Evolutionary conservation across 2,888 invertebrate genomes (phyloP).

Genomic region (Heliconius aoede): DNA sequence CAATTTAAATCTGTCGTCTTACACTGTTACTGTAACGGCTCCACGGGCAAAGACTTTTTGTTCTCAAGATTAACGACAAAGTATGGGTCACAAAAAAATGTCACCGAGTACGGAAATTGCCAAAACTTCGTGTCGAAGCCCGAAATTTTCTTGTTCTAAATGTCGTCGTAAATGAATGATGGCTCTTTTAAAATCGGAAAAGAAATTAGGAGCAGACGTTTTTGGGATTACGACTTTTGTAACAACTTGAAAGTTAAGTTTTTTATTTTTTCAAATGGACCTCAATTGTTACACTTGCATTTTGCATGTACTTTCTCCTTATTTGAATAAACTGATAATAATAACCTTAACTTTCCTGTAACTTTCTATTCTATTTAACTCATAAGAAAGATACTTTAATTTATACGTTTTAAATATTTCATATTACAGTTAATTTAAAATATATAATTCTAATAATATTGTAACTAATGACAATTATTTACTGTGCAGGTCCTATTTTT

Average conservation of each 20-base stretch:
- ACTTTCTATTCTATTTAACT: background rate
- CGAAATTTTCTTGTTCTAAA: slow-evolving; percentile 82
- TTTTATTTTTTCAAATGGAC: slow-evolving; percentile 40
- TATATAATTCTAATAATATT: background rate
- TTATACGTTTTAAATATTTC: too few species aligned
- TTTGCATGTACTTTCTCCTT: background rate
- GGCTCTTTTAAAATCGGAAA: slow-evolving; percentile 81
- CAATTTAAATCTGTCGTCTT: slow-evolving; percentile 72
- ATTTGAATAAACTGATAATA: background rate
- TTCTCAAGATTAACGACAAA: slow-evolving; percentile 81
- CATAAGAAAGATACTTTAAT: background rate
- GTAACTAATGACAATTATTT: slow-evolving; percentile 36
- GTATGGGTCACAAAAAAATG: slow-evolving; percentile 78
- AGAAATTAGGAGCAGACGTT: slow-evolving; percentile 83
- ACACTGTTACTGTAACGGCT: slow-evolving; percentile 71
- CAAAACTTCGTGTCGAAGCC: slow-evolving; percentile 81
- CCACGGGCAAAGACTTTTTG: slow-evolving; percentile 73
- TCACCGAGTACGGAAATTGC: slow-evolving; percentile 79
- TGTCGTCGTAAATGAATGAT: slow-evolving; percentile 83
- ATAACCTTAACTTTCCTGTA: background rate
- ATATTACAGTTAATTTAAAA: background rate
- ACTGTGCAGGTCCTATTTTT: slow-evolving; percentile 37
- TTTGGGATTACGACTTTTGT: slow-evolving; percentile 78
- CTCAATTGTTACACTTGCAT: slow-evolving; percentile 26
- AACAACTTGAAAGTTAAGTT: slow-evolving; percentile 62